Conservation (phyloP, 1,140 invertebrate genomes). For the Papilio aristodemus region DNA sequence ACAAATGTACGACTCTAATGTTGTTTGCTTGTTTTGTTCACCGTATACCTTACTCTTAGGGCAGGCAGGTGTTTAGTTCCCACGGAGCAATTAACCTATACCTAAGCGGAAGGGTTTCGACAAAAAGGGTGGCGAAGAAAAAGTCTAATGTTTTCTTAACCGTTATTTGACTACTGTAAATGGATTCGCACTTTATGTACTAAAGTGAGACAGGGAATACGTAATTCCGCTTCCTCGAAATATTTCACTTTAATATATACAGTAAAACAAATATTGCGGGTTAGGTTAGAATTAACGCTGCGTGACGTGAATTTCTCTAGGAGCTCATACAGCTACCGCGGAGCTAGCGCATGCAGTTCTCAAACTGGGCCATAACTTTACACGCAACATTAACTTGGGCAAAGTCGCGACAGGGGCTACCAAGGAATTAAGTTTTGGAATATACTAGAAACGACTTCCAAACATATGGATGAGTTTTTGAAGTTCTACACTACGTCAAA, state of each 20-base stretch:
- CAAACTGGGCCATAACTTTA: conserved; percentile 71
- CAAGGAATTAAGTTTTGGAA: conserved; percentile 29
- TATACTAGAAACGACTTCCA: conserved; percentile 31
- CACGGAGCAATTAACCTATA: conserved; percentile 74
- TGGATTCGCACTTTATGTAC: conserved; percentile 40
- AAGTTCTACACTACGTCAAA: too few species aligned
- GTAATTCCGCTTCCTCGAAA: conserved; percentile 27
- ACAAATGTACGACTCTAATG: conserved; percentile 29
- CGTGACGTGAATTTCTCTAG: conserved; percentile 65
- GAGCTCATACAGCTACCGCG: conserved; percentile 55
- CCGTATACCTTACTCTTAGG: conserved; percentile 41
- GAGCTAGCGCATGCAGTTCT: conserved; percentile 66
- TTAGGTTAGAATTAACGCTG: conserved; percentile 55
- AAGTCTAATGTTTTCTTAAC: conserved; percentile 61
- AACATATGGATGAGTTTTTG: neutral
- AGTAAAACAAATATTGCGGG: conserved; percentile 31
- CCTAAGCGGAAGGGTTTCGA: conserved; percentile 65
- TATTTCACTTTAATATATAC: conserved; percentile 19
- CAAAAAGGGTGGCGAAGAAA: conserved; percentile 61
- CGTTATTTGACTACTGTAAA: conserved; percentile 49
- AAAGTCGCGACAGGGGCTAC: conserved; percentile 55
- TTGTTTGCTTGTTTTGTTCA: conserved; percentile 50
- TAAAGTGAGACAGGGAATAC: conserved; percentile 37
- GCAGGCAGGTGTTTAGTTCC: conserved; percentile 63
- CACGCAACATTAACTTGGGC: conserved; percentile 75